Conservation (phyloP, 2,113 vertebrate genomes). For the Gnathonemus echidnorhynchus region DNA sequence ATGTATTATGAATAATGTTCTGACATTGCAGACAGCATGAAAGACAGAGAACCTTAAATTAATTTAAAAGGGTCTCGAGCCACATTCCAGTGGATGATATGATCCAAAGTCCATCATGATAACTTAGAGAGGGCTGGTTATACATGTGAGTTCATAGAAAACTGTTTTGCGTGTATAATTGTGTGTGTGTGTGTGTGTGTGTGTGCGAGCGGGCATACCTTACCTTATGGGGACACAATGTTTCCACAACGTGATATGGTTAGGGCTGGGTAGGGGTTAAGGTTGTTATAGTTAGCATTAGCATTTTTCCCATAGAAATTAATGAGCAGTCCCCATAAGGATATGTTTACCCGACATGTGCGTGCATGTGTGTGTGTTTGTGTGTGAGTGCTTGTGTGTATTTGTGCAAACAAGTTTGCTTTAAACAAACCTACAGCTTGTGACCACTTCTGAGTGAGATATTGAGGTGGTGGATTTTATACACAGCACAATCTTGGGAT, state of each 20-base stretch:
- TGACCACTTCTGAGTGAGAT: background rate
- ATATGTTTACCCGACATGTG: background rate
- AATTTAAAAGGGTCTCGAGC: constrained; percentile 20
- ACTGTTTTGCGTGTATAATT: background rate
- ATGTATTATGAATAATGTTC: constrained; percentile 5
- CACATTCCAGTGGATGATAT: background rate
- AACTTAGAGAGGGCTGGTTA: background rate
- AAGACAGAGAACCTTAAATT: constrained; percentile 35
- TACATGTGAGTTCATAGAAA: background rate
- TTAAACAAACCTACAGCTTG: background rate
- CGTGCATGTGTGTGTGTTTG: background rate
- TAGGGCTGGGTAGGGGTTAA: too few relatives aligned
- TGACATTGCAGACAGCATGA: constrained; percentile 22
- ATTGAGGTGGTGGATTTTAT: background rate
- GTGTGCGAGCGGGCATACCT: background rate
- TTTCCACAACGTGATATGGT: too few relatives aligned
- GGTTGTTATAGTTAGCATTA: too few relatives aligned
- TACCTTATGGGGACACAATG: too few relatives aligned
- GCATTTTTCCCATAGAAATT: too few relatives aligned
- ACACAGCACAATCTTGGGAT: background rate
- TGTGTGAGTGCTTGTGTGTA: background rate
- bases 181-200: background rate
- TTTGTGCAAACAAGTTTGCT: background rate
- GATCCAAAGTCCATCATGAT: background rate
- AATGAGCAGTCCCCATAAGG: too few relatives aligned